Evolutionary conservation across 1,140 invertebrate genomes (phyloP), one percentile per base, ranked within the genome.

Genomic region (Spodoptera litura): DNA sequence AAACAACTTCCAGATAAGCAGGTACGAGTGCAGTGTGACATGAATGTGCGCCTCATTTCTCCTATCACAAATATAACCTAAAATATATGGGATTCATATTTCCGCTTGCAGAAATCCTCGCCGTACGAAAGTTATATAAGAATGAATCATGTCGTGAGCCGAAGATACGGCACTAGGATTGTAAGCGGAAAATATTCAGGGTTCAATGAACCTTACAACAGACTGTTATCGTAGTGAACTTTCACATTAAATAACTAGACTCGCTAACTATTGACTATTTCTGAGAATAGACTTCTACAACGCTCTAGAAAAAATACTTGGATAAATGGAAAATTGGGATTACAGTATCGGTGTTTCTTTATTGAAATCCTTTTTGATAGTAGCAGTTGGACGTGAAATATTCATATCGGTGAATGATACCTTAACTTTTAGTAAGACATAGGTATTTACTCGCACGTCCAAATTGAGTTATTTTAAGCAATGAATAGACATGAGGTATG

Each of bases 81-180:
- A 51, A 66, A 66, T 66, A 52, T 70, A 70, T 70, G 44, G 25
- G 20, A 53, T 70, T 52, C 66, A 51, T 70, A 70, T 70, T 70
- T 70, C 52, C 66, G 66, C 66, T 53, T 53, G 49, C 44, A 52
- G 49, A 52, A 64, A 66, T 66, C 49, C 66, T 13, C 49, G 49
- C 4, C 12, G 49, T 52, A 68, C 64, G 6, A 68, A 10, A 25
- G 64, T 70, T 70, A 70, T 35, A 70, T 70, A 68, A 66, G 66
- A 70, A 31, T 70, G 66, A 70, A 70, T 70, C 66, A 70, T 70
- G 66, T 52, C 49, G 25, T 53, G 62, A n/a, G 62, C 62, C 62
- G 38, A 49, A 66, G 62, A 70, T 70, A 31, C 38, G 35, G 31
- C 11, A 49, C 51, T 49, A 31, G 13, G 5, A 70, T 53, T 70